Evolutionary conservation across 2,888 invertebrate genomes (phyloP), one percentile per base, ranked within the genome.

Genomic region (Drepanosiphum platanoidis): DNA sequence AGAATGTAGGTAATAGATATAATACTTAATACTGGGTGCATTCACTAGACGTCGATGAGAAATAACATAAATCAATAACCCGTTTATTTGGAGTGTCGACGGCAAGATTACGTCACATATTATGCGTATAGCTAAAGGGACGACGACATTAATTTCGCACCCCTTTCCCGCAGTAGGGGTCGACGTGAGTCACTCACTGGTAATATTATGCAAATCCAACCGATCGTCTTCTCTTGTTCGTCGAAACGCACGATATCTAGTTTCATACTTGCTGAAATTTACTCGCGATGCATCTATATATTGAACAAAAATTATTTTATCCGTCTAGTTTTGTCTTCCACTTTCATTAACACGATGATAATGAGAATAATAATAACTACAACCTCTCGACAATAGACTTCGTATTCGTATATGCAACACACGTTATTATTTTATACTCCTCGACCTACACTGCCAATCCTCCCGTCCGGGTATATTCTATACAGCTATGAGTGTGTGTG

Each of bases 191-290:
- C 82, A 82, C 18, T 52, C 13, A 30, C 36, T 58, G 18, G 18
- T 32, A n/a, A n/a, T n/a, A n/a, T n/a, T 81, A 81, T 82, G 72
- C 72, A 82, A 82, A 82, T 61, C 1, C 22, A 13, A 1, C 32
- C 11, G 34, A 52, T 80, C 70, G 52, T 80, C 70, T 32, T 36
- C 18, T 27, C n/a, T n/a, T n/a, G 5, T 75, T 36, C 18, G n/a
- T 36, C 52, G 52, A 22, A 52, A 52, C 4, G 22, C 18, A 52
- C 22, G 22, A 46, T 46, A 18, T 46, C 18, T 46, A 18, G 15
- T 46, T 18, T 52, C 22, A 5, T 46, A 18, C 13, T 42, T 42
- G 13, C 1, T 13, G 42, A 5, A 5, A 5, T 2, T 42, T 52
- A n/a, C n/a, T n/a, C n/a, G n/a, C n/a, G n/a, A n/a, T n/a, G n/a